phyloP scores from a whole-genome alignment of 2,113 vertebrate species.

The Elaphurus davidianus region DNA sequence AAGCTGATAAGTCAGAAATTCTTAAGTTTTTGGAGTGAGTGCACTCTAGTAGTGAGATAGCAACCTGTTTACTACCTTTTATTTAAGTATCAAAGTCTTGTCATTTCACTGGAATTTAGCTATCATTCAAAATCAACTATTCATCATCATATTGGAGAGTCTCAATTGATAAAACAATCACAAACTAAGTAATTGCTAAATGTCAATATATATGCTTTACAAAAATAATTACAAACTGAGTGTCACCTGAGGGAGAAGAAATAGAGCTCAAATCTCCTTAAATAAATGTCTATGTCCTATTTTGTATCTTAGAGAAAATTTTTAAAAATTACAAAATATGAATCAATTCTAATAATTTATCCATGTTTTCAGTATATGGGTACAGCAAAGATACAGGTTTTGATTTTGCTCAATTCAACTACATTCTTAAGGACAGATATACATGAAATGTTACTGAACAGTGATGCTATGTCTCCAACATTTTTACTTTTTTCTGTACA shows the following conservation, averaged over 20 bases:
- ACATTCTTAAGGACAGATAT: neutral
- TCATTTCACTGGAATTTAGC: slow-evolving; percentile 29
- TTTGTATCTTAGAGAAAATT: neutral
- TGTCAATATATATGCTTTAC: neutral
- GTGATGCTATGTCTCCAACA: neutral
- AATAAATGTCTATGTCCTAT: neutral
- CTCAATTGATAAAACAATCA: neutral
- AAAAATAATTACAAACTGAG: slow-evolving; percentile 36
- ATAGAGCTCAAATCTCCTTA: neutral
- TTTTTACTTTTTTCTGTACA: slow-evolving; percentile 47
- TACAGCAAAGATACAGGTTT: neutral
- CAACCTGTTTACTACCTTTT: slow-evolving; percentile 10
- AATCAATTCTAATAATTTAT: neutral
- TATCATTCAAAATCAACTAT: slow-evolving; percentile 7
- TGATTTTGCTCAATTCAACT: slow-evolving; percentile 18
- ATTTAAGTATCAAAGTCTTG: neutral
- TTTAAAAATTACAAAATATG: neutral
- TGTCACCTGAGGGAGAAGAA: neutral
- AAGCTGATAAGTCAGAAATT: neutral
- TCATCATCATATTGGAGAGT: neutral
- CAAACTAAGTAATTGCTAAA: slow-evolving; percentile 19
- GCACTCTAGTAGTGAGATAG: slow-evolving; percentile 42
- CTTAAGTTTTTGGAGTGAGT: neutral
- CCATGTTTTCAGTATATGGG: neutral
- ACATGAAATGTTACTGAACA: neutral